Percentiles rank a stretch among this genome's conserved stretches.
These are phyloP conservation scores for Pachycephala philippinensis DNA, from an alignment of 2,113 vertebrate species.

Conservation along the genomic window DNA sequence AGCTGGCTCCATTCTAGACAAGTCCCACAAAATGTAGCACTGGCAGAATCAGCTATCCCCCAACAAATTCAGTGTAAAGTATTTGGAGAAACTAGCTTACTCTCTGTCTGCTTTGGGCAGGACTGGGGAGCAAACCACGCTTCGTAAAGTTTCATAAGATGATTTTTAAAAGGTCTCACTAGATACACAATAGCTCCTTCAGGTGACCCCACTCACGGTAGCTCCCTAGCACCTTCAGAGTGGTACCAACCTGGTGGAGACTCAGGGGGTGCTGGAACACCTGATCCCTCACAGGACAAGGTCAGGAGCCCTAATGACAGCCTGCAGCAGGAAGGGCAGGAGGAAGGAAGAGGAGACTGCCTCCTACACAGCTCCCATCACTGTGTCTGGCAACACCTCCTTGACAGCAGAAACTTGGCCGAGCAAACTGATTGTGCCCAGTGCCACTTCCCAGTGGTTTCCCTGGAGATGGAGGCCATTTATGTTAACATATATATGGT, in stretches of 20 bases:
- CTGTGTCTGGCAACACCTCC: not conserved
- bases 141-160: not conserved
- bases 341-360: not conserved
- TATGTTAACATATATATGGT: not conserved
- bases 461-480: not conserved
- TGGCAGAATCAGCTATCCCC: not conserved
- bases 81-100: not conserved
- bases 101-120: not conserved
- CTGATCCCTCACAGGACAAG: not conserved
- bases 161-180: not conserved
- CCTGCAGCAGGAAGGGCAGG: not conserved
- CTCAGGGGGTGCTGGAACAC: not conserved
- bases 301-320: not conserved
- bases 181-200: not conserved
- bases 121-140: not conserved
- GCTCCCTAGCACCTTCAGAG: not conserved
- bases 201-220: accelerated
- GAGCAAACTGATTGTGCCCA: not conserved
- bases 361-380: not conserved
- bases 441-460: not conserved
- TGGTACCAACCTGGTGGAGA: not conserved
- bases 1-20: not conserved
- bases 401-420: not conserved
- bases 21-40: not conserved
- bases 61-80: not conserved